These are phyloP conservation scores for Calidris pygmaea DNA, from an alignment of 2,113 vertebrate genomes.

Conservation along the genomic window DNA sequence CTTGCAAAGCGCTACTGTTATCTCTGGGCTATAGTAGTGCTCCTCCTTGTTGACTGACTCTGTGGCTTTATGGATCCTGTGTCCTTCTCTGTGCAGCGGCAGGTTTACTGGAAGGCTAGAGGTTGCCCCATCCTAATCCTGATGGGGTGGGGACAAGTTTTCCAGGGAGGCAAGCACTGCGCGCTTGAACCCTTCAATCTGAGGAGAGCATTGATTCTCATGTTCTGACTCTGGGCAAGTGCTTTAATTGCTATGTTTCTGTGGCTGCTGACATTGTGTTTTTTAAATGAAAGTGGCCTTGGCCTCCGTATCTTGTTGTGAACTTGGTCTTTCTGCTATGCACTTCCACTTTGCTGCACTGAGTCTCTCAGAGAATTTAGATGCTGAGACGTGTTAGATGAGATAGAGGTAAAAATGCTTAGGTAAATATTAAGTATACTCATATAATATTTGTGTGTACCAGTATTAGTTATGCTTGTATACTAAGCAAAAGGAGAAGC, in stretches of 20 bases:
- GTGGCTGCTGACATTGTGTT: not conserved
- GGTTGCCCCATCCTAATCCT: not conserved
- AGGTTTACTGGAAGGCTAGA: not conserved
- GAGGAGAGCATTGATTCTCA: not conserved
- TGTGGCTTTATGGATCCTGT: not conserved
- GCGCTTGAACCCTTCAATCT: not conserved
- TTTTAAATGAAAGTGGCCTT: conserved; percentile 39
- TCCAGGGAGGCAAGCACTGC: not conserved
- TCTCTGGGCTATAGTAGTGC: fast-evolving
- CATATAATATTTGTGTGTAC: not conserved
- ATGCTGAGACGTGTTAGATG: not conserved
- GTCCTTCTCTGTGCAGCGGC: not conserved
- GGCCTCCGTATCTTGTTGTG: not conserved
- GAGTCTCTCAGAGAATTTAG: not conserved
- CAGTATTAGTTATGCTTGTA: not conserved
- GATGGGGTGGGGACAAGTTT: not conserved
- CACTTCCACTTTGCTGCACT: not conserved
- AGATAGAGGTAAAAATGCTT: not conserved
- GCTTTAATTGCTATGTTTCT: not conserved
- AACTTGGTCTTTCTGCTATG: not conserved
- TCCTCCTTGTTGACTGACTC: not conserved
- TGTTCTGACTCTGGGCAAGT: not conserved
- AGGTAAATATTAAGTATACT: not conserved
- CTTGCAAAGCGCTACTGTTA: not conserved
- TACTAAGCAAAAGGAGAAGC: not conserved